Evolutionary conservation across 1,140 invertebrate genomes (phyloP), one percentile per base, ranked within the genome.

Genomic region (Ladona fulva): DNA sequence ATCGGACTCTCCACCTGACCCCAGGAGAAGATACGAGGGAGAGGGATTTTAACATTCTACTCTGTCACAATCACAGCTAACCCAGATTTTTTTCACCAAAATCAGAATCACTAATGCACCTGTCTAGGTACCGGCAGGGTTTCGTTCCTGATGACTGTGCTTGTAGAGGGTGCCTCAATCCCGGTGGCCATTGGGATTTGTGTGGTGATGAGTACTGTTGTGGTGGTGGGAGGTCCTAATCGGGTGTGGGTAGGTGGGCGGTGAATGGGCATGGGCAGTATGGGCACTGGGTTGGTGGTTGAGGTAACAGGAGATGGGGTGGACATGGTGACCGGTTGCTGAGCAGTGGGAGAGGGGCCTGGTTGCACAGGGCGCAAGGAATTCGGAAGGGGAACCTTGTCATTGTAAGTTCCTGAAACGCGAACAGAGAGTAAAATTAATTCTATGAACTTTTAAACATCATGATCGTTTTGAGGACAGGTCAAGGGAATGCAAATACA

Each of bases 201-300:
- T 12, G 87, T 82, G 19, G 83, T 85, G 73, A 86, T 84, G 37
- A 87, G 85, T 66, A 86, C 81, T 52, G 85, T 82, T 74, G 83
- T 79, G 11, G 79, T 78, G 6, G 81, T 82, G 16, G 83, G 80
- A 80, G 86, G 85, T 73, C 52, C 52, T 66, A 66, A 19, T 22
- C 52, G 14, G 1, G 52, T 22, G n/a, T 66, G 52, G 52, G 52
- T 66, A 5, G 52, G 52, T 19, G 44, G 25, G 10, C 25, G 29
- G 29, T 59, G 74, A 12, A 25, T 24, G 0, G 78, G 79, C 11
- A 77, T 79, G 24, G 76, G 79, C 16, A 80, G 78, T 24, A 79
- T 79, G 19, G 78, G 78, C 42, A 79, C 77, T 19, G 14, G 52
- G n/a, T 16, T 66, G 3, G 52, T 66, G 52, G 52, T 66, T 19